Conservation (phyloP, 2,888 invertebrate genomes). For the Tipula confusa region DNA sequence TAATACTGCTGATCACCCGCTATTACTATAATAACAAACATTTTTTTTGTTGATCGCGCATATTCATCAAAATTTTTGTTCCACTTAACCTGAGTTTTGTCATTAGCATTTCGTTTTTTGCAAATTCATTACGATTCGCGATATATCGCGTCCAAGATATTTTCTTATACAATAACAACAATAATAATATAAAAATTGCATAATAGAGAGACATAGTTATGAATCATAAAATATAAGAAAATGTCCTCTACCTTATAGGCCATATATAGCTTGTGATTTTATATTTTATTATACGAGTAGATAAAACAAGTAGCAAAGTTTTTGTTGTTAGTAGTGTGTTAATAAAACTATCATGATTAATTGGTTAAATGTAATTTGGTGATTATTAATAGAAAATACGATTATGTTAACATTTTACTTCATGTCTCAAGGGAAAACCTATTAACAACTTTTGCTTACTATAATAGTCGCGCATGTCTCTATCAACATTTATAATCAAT, state of each 20-base stretch:
- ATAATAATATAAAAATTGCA: not conserved
- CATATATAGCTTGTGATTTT: not conserved
- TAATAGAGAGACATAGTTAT: not conserved
- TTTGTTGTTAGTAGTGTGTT: not conserved
- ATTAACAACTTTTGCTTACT: not conserved
- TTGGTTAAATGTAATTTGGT: not conserved
- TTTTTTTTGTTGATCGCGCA: not conserved
- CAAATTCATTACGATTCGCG: not conserved
- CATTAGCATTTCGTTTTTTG: not conserved
- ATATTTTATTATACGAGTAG: not conserved
- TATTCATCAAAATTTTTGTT: not conserved
- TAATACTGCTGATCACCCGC: not conserved
- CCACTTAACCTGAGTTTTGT: not conserved
- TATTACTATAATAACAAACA: not conserved
- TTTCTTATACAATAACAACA: not conserved
- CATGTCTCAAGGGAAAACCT: not conserved
- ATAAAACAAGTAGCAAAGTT: not conserved
- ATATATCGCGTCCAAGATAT: not conserved
- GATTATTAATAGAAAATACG: not conserved
- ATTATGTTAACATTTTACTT: not conserved
- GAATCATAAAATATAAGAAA: not conserved
- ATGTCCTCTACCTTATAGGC: slow-evolving; percentile 14
- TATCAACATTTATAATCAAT: too few relatives aligned
- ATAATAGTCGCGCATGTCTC: too few relatives aligned
- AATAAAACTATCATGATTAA: slow-evolving; percentile 5